Conservation (phyloP, 2,888 invertebrate species). For the Chymomyza amoena region DNA sequence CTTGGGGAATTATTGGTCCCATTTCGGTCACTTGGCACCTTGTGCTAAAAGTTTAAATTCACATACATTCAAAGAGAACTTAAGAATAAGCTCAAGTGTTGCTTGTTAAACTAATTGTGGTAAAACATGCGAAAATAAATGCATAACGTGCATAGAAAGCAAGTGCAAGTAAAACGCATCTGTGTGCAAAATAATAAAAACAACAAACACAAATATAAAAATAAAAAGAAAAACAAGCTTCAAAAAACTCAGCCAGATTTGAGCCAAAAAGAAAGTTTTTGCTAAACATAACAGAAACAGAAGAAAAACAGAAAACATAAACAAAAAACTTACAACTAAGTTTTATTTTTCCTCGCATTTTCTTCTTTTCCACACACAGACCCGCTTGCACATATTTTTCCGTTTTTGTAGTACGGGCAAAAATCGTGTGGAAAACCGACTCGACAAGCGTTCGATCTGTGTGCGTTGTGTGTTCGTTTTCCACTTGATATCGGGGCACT, state of each 20-base stretch:
- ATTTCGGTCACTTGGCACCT: not conserved
- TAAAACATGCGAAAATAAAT: not conserved
- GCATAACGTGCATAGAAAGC: conserved; percentile 53
- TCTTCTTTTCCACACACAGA: conserved; percentile 46
- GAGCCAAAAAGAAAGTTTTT: conserved; percentile 64
- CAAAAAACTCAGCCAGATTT: conserved; percentile 29
- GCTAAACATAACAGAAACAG: conserved; percentile 57
- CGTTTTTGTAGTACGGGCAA: conserved; percentile 30
- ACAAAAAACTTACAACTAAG: conserved; percentile 35
- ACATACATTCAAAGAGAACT: not conserved
- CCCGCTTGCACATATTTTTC: conserved; percentile 29
- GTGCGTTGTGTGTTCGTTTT: not conserved
- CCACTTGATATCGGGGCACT: not conserved
- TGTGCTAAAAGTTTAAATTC: not conserved
- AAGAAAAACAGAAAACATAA: conserved; percentile 29
- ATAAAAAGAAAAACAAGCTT: not conserved
- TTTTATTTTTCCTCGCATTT: conserved; percentile 56
- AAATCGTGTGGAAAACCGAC: conserved; percentile 36
- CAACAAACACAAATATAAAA: conserved; percentile 2
- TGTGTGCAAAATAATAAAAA: conserved; percentile 28
- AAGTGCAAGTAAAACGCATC: conserved; percentile 34
- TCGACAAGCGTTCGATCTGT: not conserved
- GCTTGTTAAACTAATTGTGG: not conserved
- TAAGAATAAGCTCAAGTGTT: not conserved
- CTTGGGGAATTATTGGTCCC: too few species aligned